Percentiles rank a stretch among this genome's conserved stretches.
Conservation (phyloP, 2,888 invertebrate species). For the Tetramorium bicarinatum region DNA sequence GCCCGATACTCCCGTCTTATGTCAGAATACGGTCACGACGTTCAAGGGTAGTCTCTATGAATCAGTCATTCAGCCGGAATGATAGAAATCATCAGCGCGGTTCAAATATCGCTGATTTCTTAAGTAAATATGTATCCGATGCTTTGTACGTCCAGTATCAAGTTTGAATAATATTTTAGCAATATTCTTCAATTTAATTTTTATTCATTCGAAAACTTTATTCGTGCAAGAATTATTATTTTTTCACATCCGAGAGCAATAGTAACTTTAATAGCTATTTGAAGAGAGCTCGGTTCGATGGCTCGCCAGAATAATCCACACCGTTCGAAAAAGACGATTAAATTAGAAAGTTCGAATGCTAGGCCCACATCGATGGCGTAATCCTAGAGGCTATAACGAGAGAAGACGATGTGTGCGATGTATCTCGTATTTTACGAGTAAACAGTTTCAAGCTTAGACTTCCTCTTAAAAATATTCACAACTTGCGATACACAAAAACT, state of each 20-base stretch:
- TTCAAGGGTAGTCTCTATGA: conserved; percentile 55
- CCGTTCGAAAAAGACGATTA: conserved; percentile 6
- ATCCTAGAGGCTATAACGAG: neutral
- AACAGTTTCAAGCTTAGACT: neutral
- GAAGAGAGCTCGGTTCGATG: neutral
- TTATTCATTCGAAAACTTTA: neutral
- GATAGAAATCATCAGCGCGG: conserved; percentile 28
- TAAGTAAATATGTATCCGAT: no score
- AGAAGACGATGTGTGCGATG: neutral
- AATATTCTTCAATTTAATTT: neutral
- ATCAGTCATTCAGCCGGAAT: conserved; percentile 53
- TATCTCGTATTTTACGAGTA: conserved; percentile 17
- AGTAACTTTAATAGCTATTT: conserved; percentile 14
- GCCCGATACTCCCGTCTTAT: conserved; percentile 46
- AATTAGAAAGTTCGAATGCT: conserved; percentile 17
- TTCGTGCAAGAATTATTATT: neutral
- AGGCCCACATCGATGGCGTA: neutral
- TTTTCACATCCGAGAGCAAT: neutral
- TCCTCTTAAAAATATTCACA: neutral
- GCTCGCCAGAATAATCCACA: neutral
- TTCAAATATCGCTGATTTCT: conserved; percentile 23
- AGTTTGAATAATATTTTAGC: neutral
- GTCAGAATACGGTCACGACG: conserved; percentile 39
- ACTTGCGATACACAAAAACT: neutral
- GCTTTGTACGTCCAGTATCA: neutral